phyloP scores from a whole-genome alignment of 2,113 vertebrate species.

The Corythornis madagascariensis region DNA sequence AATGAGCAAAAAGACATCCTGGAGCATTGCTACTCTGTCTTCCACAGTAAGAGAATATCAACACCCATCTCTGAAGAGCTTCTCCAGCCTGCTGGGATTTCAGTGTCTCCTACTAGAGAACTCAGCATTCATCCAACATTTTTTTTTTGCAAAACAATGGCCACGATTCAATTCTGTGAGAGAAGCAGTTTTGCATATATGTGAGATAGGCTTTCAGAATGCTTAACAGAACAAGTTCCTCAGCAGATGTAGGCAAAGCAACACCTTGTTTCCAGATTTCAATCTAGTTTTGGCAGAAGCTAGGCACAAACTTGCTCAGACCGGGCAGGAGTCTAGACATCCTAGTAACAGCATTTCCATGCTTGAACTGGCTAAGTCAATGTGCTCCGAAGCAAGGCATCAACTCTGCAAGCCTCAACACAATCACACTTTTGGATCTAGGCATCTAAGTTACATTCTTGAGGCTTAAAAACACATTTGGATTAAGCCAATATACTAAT shows the following conservation, averaged over 20 bases:
- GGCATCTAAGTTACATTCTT: background rate
- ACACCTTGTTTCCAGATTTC: constrained; percentile 8
- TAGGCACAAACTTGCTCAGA: constrained; percentile 37
- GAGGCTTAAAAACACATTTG: background rate
- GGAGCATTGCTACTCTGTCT: background rate
- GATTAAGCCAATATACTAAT: background rate
- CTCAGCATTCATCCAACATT: background rate
- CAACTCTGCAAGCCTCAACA: background rate
- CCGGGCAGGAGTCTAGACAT: constrained; percentile 52
- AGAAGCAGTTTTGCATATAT: constrained; percentile 15
- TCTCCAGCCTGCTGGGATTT: background rate
- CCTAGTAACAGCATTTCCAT: constrained; percentile 19
- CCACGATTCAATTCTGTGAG: background rate
- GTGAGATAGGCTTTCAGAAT: background rate
- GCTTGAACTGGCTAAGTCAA: background rate
- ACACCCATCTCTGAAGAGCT: background rate
- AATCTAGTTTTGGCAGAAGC: constrained; percentile 39
- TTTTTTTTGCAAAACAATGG: background rate
- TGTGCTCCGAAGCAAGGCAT: background rate
- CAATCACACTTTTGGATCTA: background rate
- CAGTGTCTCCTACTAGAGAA: background rate
- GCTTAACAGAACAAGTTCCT: constrained; percentile 39
- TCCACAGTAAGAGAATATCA: background rate
- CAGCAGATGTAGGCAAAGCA: constrained; percentile 40
- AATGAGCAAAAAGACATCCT: background rate